These are phyloP conservation scores for Australoheros facetus DNA, from an alignment of 2,797 vertebrate genomes.

Conservation along the genomic window DNA sequence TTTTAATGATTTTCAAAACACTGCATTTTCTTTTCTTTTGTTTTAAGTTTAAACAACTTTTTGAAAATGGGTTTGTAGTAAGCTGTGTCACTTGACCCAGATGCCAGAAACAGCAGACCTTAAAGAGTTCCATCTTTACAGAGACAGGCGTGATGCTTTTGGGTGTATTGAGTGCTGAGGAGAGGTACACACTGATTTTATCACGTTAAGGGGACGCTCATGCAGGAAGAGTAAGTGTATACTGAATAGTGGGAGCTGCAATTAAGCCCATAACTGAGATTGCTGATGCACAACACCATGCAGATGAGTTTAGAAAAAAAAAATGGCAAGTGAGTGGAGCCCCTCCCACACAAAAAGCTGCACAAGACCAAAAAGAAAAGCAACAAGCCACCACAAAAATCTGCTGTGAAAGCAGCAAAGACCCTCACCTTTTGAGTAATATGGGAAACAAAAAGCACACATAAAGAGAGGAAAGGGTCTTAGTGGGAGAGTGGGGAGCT, in stretches of 20 bases:
- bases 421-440: conserved; percentile 60
- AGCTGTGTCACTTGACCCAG: conserved; percentile 47
- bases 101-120: conserved; percentile 62
- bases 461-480: conserved; percentile 80
- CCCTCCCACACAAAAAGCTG: conserved; percentile 55
- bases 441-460: conserved; percentile 86
- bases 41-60: not conserved
- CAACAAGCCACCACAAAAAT: conserved; percentile 86
- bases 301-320: conserved; percentile 63
- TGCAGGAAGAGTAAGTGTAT: conserved; percentile 74
- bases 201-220: conserved; percentile 74
- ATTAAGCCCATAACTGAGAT: conserved; percentile 63
- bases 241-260: conserved; percentile 69
- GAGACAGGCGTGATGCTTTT: conserved; percentile 71
- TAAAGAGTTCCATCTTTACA: conserved; percentile 74
- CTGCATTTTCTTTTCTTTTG: not conserved
- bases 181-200: conserved; percentile 78
- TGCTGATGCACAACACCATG: conserved; percentile 77
- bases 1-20: not conserved
- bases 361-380: conserved; percentile 80
- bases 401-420: conserved; percentile 88
- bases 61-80: conserved; percentile 1
- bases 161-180: conserved; percentile 63
- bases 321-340: conserved; percentile 49
- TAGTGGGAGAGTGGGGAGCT: conserved; percentile 79